Conservation (phyloP, 2,113 vertebrate genomes). For the Aramus guarauna region DNA sequence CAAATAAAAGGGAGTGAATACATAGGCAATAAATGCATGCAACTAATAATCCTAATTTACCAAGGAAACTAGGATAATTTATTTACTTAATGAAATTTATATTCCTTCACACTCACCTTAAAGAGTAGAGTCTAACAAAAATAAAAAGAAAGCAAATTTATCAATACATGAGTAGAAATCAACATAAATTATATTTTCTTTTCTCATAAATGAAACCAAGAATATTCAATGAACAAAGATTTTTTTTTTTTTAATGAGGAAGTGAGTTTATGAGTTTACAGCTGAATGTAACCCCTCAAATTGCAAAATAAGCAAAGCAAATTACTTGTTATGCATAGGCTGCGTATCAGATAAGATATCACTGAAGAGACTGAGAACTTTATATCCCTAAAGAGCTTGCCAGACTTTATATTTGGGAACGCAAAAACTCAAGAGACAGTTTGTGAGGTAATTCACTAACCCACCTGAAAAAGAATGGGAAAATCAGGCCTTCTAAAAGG, state of each 20-base stretch:
- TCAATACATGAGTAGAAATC: not conserved
- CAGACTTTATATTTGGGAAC: not conserved
- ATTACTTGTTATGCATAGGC: not conserved
- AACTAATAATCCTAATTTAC: not conserved
- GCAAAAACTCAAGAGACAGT: too few relatives aligned
- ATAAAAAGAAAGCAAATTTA: not conserved
- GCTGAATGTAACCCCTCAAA: not conserved
- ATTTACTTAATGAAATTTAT: not conserved
- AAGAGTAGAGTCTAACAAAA: not conserved
- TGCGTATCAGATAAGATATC: not conserved
- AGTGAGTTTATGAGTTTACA: not conserved
- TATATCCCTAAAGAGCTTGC: not conserved
- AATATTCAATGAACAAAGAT: not conserved
- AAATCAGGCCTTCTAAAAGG: not conserved
- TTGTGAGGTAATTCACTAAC: not conserved
- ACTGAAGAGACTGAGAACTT: not conserved
- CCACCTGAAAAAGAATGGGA: not conserved
- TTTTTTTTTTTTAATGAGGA: not conserved
- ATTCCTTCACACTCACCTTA: not conserved
- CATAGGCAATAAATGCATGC: not conserved
- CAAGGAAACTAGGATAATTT: not conserved
- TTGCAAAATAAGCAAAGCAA: not conserved
- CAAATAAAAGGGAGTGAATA: not conserved
- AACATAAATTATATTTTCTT: not conserved
- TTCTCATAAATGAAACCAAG: not conserved